These are phyloP conservation scores for Mactromeris polynyma DNA, from an alignment of 2,888 invertebrate genomes.

Conservation along the genomic window DNA sequence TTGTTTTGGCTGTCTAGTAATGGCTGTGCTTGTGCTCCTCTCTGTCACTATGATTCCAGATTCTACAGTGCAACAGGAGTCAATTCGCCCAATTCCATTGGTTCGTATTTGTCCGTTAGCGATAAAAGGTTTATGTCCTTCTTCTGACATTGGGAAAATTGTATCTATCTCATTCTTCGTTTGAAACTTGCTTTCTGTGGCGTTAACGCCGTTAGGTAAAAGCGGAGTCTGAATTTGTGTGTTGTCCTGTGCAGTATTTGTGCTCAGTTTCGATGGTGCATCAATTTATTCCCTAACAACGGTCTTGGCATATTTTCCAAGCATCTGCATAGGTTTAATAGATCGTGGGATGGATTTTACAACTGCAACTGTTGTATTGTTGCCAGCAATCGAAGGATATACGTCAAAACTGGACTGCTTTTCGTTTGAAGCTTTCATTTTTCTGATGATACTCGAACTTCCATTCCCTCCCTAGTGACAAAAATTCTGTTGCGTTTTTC, in stretches of 20 bases:
- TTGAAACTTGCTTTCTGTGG: not conserved
- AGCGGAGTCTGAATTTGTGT: not conserved
- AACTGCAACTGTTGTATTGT: not conserved
- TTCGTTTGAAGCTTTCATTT: constrained; percentile 15
- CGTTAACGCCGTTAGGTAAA: no score
- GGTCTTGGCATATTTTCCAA: not conserved
- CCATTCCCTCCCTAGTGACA: constrained; percentile 25
- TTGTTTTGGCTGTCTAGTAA: constrained; percentile 12
- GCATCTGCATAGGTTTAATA: not conserved
- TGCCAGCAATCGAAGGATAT: not conserved
- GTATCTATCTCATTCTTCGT: not conserved
- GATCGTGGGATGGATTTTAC: not conserved
- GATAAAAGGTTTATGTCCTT: not conserved
- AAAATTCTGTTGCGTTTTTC: not conserved
- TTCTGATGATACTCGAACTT: not conserved
- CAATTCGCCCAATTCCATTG: not conserved
- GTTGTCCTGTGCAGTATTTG: no score
- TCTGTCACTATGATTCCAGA: not conserved
- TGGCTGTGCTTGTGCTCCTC: constrained; percentile 32
- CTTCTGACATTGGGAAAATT: not conserved
- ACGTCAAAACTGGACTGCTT: not conserved
- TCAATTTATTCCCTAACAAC: not conserved
- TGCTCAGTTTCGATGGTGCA: not conserved
- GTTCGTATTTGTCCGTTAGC: not conserved
- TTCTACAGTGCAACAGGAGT: not conserved